phyloP scores from a whole-genome alignment of 2,888 invertebrate genomes.

The Caenorhabditis sp. region DNA sequence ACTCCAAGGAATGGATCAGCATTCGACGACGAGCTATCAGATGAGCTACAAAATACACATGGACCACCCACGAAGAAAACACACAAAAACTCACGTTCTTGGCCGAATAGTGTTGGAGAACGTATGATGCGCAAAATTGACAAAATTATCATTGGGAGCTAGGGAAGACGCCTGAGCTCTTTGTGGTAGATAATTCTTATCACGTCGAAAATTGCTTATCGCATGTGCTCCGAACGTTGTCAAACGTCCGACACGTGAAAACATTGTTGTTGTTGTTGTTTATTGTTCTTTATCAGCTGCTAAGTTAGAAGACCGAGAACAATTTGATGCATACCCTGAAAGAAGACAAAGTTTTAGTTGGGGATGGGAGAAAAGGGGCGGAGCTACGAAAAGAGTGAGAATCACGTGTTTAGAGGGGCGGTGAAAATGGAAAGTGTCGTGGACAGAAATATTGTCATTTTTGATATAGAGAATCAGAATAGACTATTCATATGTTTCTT shows the following conservation, averaged over 20 bases:
- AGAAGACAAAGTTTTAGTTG: background rate
- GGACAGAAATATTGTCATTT: background rate
- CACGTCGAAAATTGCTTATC: constrained; percentile 35
- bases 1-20: constrained; percentile 39
- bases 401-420: background rate
- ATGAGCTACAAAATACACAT: constrained; percentile 17
- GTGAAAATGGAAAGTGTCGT: background rate
- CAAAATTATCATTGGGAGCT: background rate
- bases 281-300: background rate
- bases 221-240: constrained; percentile 44
- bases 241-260: constrained; percentile 42
- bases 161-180: background rate
- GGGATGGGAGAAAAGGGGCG: background rate
- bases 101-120: constrained; percentile 34
- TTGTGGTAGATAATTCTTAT: constrained; percentile 32
- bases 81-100: constrained; percentile 21
- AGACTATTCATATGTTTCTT: no score
- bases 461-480: no score
- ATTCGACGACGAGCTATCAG: constrained; percentile 13
- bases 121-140: constrained; percentile 20
- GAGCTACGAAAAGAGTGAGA: background rate
- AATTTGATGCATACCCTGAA: constrained; percentile 3
- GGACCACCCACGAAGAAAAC: background rate
- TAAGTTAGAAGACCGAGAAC: background rate
- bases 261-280: constrained; percentile 15